Evolutionary conservation across 1,140 invertebrate species (phyloP), one percentile per base, ranked within the genome.

Genomic region (Ceratina calcarata): DNA sequence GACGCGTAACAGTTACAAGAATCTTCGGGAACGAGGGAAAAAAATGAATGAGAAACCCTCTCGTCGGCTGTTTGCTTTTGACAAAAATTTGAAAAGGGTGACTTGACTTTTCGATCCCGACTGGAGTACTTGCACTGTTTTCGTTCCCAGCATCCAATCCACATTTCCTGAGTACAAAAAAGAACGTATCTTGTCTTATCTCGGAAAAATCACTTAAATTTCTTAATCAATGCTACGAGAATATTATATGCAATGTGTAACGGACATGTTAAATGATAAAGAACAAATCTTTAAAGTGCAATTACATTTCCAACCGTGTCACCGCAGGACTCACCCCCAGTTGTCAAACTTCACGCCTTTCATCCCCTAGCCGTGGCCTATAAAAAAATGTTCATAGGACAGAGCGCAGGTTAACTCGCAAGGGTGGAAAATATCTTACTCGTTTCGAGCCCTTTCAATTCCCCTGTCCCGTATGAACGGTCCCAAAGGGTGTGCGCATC

Each of bases 21-120:
- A 45, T 85, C 75, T 77, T 73, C 57, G 79, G 67, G 20, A 16
- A 55, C 37, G n/a, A 61, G 68, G 82, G 77, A 71, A 66, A 49
- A 75, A 16, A 57, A 24, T 18, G 10, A 32, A 83, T 45, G 79
- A 88, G 78, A 73, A 71, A 60, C 80, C 45, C 58, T 65, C 53
- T 67, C 61, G 69, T 62, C 20, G 13, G n/a, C 22, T 79, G 70
- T 73, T 78, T 78, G 76, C 24, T 20, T 70, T 53, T 45, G 57
- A 61, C 51, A 27, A 70, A 83, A 77, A 57, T 72, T 51, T 55
- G 70, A 81, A 87, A 87, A 87, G 77, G 86, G 81, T 80, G 60
- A 60, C 72, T 78, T 62, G 81, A 78, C 85, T 82, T 82, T 73
- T 78, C 37, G 12, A 84, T 75, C 55, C 18, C 57, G 58, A 2